These are phyloP conservation scores for Drosophila ezoana DNA, from an alignment of 2,888 invertebrate genomes.

Conservation along the genomic window DNA sequence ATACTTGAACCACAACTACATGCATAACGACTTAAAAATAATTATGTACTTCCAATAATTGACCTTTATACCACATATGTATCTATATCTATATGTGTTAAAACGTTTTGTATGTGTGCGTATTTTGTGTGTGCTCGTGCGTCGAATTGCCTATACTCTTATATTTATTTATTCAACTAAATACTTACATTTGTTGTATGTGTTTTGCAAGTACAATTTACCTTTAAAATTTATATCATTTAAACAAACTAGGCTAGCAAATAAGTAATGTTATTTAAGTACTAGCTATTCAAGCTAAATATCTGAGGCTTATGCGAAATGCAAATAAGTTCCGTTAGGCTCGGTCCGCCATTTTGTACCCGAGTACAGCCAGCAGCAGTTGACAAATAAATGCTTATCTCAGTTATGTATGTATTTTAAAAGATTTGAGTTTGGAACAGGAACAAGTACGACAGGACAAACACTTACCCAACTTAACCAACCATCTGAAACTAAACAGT, in stretches of 20 bases:
- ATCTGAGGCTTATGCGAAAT: constrained; percentile 3
- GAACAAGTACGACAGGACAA: constrained; percentile 53
- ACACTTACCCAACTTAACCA: constrained; percentile 30
- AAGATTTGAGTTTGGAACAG: constrained; percentile 46
- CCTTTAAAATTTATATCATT: constrained; percentile 7
- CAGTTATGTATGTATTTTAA: constrained; percentile 50
- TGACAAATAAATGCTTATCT: constrained; percentile 43
- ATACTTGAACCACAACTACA: constrained; percentile 49
- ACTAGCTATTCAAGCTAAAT: constrained; percentile 13
- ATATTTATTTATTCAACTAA: constrained; percentile 24
- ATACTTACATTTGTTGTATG: constrained; percentile 47
- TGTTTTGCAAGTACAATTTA: constrained; percentile 42
- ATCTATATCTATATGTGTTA: constrained; percentile 29
- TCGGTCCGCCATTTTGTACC: constrained; percentile 15
- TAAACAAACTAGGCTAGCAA: constrained; percentile 50
- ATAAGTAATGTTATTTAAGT: constrained; percentile 52
- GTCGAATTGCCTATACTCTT: constrained; percentile 19
- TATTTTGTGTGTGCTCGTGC: constrained; percentile 14
- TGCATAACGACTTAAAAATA: constrained; percentile 33
- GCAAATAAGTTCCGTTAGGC: constrained; percentile 50
- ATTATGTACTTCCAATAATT: constrained; percentile 24
- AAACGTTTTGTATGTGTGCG: constrained; percentile 29
- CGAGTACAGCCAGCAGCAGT: constrained; percentile 27
- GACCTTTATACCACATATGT: constrained; percentile 2
- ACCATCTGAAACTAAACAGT: no score